Evolutionary conservation across 2,797 vertebrate genomes (phyloP).

Genomic region (Gephyroberyx darwinii): DNA sequence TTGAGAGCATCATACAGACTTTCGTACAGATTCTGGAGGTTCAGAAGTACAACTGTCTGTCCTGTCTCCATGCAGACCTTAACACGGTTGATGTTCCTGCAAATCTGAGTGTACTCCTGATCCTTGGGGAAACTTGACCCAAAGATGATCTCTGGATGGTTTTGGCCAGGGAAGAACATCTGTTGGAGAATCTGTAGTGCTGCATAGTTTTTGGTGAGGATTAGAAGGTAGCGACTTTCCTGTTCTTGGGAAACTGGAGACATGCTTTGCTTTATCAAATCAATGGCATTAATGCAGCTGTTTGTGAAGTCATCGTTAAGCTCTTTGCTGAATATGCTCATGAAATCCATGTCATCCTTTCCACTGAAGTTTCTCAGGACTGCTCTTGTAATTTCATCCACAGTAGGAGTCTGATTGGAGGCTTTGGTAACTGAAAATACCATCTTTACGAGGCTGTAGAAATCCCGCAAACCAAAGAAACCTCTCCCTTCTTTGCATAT

Average conservation of each 20-base stretch:
- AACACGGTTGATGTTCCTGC: slow-evolving; percentile 87
- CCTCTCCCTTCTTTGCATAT: slow-evolving; percentile 84
- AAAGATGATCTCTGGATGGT: slow-evolving; percentile 89
- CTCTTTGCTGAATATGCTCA: slow-evolving; percentile 78
- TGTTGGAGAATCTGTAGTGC: slow-evolving; percentile 90
- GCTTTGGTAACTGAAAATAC: slow-evolving; percentile 81
- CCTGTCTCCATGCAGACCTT: slow-evolving; percentile 92
- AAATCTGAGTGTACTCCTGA: slow-evolving; percentile 91
- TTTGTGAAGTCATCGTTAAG: slow-evolving; percentile 42
- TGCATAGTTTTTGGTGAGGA: slow-evolving; percentile 89
- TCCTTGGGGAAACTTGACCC: slow-evolving; percentile 92
- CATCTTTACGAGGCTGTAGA: slow-evolving; percentile 94
- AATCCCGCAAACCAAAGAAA: slow-evolving; percentile 93
- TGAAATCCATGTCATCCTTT: slow-evolving; percentile 78
- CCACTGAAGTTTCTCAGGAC: slow-evolving; percentile 91
- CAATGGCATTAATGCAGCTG: slow-evolving; percentile 73
- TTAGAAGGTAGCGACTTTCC: slow-evolving; percentile 87
- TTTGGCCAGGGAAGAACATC: slow-evolving; percentile 64
- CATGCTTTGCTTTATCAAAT: slow-evolving; percentile 85
- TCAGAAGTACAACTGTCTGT: slow-evolving; percentile 84
- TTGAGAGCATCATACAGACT: slow-evolving; percentile 91
- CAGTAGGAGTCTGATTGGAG: slow-evolving; percentile 60
- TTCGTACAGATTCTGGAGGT: slow-evolving; percentile 89
- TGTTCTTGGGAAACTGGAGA: slow-evolving; percentile 65
- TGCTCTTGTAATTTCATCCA: slow-evolving; percentile 76